Percentiles rank a stretch among this genome's conserved stretches.
phyloP scores from a whole-genome alignment of 2,113 vertebrate species.

The Tor tambroides region DNA sequence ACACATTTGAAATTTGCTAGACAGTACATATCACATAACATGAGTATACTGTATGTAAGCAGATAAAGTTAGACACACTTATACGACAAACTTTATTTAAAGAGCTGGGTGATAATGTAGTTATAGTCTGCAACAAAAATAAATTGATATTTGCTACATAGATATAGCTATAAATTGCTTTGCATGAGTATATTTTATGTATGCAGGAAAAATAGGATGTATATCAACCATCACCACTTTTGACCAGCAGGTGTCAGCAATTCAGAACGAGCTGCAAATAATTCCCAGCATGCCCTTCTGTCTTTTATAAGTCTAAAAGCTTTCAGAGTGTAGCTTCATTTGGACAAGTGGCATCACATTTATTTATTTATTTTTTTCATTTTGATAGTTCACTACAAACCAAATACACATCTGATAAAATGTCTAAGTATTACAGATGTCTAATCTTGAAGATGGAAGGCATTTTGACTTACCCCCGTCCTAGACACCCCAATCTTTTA shows the following conservation, averaged over 20 bases:
- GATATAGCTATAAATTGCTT: not conserved
- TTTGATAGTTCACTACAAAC: not conserved
- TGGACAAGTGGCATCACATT: not conserved
- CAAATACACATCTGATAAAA: not conserved
- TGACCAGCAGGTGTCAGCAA: conserved; percentile 66
- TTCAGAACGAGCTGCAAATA: conserved; percentile 23
- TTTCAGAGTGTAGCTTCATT: not conserved
- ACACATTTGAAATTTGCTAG: too few relatives aligned
- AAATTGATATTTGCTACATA: not conserved
- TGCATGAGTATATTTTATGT: not conserved
- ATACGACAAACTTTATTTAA: too few relatives aligned
- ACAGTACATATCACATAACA: too few relatives aligned
- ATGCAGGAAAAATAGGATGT: not conserved
- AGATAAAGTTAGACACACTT: not conserved
- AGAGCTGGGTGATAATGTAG: not conserved
- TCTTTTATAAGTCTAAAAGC: not conserved
- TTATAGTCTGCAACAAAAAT: not conserved
- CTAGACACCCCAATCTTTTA: conserved; percentile 91
- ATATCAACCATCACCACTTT: not conserved
- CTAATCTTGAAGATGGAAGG: not conserved
- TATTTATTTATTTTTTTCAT: not conserved
- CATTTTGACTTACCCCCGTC: conserved; percentile 80
- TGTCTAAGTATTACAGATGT: not conserved
- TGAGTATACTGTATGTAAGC: not conserved
- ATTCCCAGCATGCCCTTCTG: conserved; percentile 24